Evolutionary conservation across 2,888 invertebrate genomes (phyloP).

Genomic region (Eurytoma californica): DNA sequence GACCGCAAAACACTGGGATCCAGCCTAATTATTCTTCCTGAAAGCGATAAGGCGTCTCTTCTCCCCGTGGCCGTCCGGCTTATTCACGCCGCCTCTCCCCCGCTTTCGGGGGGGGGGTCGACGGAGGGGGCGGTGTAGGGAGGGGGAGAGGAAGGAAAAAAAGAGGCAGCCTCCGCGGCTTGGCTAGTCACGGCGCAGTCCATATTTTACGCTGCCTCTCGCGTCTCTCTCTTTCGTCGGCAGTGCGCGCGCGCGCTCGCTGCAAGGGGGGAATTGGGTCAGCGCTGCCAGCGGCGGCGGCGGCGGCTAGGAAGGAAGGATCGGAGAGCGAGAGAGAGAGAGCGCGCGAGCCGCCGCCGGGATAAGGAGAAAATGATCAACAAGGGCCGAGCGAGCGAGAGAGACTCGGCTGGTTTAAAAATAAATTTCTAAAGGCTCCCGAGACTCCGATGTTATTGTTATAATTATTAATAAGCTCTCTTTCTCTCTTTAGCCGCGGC

Average conservation of each 20-base stretch:
- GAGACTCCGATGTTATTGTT: conserved; percentile 49
- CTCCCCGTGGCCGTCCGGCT: neutral
- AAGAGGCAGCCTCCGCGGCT: conserved; percentile 14
- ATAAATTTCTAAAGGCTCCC: conserved; percentile 50
- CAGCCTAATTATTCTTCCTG: conserved; percentile 29
- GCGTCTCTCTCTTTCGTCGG: neutral
- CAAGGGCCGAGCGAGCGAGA: conserved; percentile 44
- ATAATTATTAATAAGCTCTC: conserved; percentile 52
- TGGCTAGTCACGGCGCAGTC: conserved; percentile 40
- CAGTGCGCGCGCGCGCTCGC: conserved; percentile 25
- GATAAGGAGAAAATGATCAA: conserved; percentile 55
- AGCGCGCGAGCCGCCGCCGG: conserved; percentile 18
- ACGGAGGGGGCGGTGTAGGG: too few species aligned
- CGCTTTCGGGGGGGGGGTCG: neutral
- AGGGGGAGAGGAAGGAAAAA: conserved; percentile 11
- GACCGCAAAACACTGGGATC: conserved; percentile 20
- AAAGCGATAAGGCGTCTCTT: conserved; percentile 26
- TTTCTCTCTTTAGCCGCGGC: conserved; percentile 19
- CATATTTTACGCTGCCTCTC: conserved; percentile 39
- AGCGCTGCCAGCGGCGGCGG: conserved; percentile 43
- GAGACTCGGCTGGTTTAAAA: conserved; percentile 41
- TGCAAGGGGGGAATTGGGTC: conserved; percentile 54
- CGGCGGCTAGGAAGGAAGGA: conserved; percentile 37
- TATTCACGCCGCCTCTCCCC: neutral
- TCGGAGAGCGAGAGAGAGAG: conserved; percentile 28